These are phyloP conservation scores for Patella depressa DNA, from an alignment of 2,888 invertebrate genomes.

Conservation along the genomic window DNA sequence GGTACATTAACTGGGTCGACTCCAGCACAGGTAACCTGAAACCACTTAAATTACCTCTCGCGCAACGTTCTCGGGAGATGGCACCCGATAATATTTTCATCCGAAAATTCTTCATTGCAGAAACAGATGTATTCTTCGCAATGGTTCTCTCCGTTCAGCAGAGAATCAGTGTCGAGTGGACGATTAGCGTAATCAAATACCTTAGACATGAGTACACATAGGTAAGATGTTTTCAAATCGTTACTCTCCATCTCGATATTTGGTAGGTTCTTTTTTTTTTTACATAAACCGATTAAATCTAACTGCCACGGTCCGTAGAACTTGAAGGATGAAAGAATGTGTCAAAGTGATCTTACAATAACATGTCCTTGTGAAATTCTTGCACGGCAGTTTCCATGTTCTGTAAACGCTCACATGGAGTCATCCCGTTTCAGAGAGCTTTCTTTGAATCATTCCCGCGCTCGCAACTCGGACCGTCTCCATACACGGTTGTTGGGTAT, in stretches of 20 bases:
- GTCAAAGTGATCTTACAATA: no score
- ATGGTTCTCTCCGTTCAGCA: constrained; percentile 4
- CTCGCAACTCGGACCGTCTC: constrained; percentile 30
- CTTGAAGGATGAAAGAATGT: constrained; percentile 15
- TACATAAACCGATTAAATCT: constrained; percentile 12
- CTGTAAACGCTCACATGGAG: constrained; percentile 27
- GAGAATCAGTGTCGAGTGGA: constrained; percentile 16
- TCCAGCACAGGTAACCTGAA: constrained; percentile 30
- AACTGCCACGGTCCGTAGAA: constrained; percentile 27
- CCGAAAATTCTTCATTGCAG: constrained; percentile 30
- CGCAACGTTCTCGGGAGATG: constrained; percentile 23
- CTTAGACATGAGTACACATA: constrained; percentile 13
- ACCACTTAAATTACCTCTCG: constrained; percentile 28
- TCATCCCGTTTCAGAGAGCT: not conserved
- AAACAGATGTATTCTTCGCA: constrained; percentile 3
- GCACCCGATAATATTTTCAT: constrained; percentile 31
- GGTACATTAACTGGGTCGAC: constrained; percentile 25
- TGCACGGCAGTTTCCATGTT: constrained; percentile 34
- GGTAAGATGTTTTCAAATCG: constrained; percentile 13
- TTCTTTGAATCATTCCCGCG: constrained; percentile 31
- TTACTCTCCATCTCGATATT: constrained; percentile 3
- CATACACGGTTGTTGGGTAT: constrained; percentile 24
- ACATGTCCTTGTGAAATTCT: constrained; percentile 41
- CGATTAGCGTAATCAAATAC: constrained; percentile 21
- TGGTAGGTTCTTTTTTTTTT: constrained; percentile 27